Evolutionary conservation across 2,113 vertebrate species (phyloP).

Genomic region (Protobothrops mucrosquamatus): DNA sequence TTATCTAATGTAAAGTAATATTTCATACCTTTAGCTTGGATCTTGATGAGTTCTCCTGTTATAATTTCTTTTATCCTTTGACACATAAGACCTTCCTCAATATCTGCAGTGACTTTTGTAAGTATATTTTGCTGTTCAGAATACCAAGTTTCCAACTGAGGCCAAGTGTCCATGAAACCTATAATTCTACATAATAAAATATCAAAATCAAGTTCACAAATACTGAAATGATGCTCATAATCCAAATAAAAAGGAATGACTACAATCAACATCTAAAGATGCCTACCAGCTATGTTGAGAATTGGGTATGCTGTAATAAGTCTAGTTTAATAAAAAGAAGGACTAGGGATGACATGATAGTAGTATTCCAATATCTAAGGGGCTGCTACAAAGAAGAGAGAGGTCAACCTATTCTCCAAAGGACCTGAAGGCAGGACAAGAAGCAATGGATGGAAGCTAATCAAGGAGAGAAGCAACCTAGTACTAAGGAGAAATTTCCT

Average conservation of each 20-base stretch:
- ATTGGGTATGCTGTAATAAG: neutral
- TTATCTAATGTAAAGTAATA: neutral
- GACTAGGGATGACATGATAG: neutral
- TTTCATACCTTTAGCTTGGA: conserved; percentile 72
- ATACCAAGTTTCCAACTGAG: conserved; percentile 85
- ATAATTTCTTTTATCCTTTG: conserved; percentile 75
- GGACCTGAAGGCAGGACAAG: neutral
- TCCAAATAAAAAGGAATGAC: neutral
- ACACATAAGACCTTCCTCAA: conserved; percentile 68
- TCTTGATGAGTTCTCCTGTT: conserved; percentile 61
- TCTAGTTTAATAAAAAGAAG: neutral
- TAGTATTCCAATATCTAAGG: neutral
- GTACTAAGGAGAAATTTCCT: neutral
- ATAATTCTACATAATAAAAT: conserved; percentile 71
- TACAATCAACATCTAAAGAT: neutral
- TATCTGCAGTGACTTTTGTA: conserved; percentile 77
- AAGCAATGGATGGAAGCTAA: neutral
- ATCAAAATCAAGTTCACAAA: neutral
- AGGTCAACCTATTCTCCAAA: neutral
- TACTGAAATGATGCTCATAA: neutral
- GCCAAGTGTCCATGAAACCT: conserved; percentile 83
- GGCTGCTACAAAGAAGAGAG: neutral
- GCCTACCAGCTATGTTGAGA: neutral
- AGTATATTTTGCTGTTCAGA: conserved; percentile 76
- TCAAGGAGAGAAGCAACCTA: neutral